phyloP scores from a whole-genome alignment of 2,113 vertebrate species.

The Ictalurus furcatus region DNA sequence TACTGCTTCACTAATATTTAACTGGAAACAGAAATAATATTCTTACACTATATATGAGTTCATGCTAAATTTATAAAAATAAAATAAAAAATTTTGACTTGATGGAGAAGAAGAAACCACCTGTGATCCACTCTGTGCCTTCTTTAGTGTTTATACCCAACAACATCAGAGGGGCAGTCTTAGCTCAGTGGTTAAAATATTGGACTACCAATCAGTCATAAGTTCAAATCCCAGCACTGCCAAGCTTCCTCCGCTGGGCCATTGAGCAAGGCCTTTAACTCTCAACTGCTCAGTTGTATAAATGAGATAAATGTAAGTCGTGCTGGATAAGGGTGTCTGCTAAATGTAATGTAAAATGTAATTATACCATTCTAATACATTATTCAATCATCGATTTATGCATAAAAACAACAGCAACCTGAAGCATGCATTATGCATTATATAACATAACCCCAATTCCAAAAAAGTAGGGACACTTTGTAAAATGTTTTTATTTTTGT shows the following conservation, averaged over 20 bases:
- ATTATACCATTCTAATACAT: not conserved
- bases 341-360: too few species aligned
- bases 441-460: not conserved
- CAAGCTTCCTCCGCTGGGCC: too few species aligned
- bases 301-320: too few species aligned
- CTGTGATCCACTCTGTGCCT: not conserved
- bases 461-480: too few species aligned
- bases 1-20: not conserved
- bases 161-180: not conserved
- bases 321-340: too few species aligned
- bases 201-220: too few species aligned
- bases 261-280: too few species aligned
- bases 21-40: not conserved
- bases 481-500: too few species aligned
- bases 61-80: not conserved
- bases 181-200: too few species aligned
- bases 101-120: not conserved
- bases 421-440: not conserved
- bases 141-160: not conserved
- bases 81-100: not conserved
- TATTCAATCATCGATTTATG: not conserved
- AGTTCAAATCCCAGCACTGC: too few species aligned
- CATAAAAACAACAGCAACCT: not conserved
- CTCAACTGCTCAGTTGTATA: too few species aligned
- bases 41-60: too few species aligned